These are phyloP conservation scores for Peromyscus aztecus DNA, from an alignment of 2,797 vertebrate genomes.

Conservation along the genomic window DNA sequence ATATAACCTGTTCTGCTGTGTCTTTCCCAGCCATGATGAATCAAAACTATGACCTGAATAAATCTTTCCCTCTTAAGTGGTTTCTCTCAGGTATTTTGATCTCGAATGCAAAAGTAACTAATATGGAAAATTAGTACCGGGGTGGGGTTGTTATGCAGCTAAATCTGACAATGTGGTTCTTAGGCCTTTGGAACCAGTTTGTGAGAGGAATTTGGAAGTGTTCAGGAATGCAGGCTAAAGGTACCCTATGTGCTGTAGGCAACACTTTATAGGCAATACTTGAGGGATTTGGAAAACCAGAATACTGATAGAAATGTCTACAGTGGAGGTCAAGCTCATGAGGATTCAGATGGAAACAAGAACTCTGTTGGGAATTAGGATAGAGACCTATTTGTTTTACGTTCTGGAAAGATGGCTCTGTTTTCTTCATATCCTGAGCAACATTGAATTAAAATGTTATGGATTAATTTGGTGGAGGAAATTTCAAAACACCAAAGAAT, in stretches of 20 bases:
- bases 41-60: background rate
- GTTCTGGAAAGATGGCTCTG: background rate
- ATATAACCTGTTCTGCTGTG: background rate
- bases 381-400: background rate
- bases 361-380: background rate
- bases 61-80: background rate
- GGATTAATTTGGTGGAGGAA: background rate
- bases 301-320: background rate
- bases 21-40: background rate
- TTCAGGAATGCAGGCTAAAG: background rate
- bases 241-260: background rate
- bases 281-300: background rate
- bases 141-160: background rate
- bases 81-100: background rate
- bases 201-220: background rate
- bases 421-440: background rate
- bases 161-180: background rate
- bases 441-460: background rate
- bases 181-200: background rate
- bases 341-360: background rate
- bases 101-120: background rate
- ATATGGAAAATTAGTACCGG: background rate
- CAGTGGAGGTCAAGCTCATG: background rate
- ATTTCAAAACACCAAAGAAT: background rate
- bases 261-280: background rate